Conservation (phyloP, 2,888 invertebrate species). For the Calliphora vomitoria region DNA sequence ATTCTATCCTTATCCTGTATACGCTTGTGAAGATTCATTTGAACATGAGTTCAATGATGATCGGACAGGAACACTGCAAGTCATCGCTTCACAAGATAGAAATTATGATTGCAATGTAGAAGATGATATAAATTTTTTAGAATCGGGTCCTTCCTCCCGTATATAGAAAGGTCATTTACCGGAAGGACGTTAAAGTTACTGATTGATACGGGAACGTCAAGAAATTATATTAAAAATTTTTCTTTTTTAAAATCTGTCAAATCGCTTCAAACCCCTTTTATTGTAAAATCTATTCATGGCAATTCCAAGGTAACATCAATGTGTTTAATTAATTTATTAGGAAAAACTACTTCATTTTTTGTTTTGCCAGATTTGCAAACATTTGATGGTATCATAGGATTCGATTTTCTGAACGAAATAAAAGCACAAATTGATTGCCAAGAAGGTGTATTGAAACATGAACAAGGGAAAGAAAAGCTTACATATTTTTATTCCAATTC, state of each 20-base stretch:
- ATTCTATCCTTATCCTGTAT: conserved; percentile 5
- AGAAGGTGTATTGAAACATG: conserved; percentile 44
- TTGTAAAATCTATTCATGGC: conserved; percentile 63
- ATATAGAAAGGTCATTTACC: conserved; percentile 47
- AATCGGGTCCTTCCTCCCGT: conserved; percentile 57
- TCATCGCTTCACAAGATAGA: background rate
- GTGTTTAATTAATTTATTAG: conserved; percentile 53
- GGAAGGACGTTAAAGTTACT: conserved; percentile 50
- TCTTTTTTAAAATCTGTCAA: conserved; percentile 39
- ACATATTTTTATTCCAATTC: background rate
- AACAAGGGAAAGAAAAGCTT: conserved; percentile 34
- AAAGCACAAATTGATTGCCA: conserved; percentile 60
- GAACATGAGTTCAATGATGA: conserved; percentile 22
- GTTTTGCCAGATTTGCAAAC: conserved; percentile 48
- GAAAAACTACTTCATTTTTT: conserved; percentile 53
- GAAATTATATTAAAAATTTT: conserved; percentile 41
- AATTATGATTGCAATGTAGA: conserved; percentile 9
- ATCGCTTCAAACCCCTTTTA: conserved; percentile 32
- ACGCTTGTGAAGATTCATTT: conserved; percentile 40
- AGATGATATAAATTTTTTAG: conserved; percentile 53
- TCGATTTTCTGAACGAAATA: conserved; percentile 62
- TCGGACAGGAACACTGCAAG: conserved; percentile 28
- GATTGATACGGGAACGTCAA: conserved; percentile 54
- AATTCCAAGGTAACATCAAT: conserved; percentile 22
- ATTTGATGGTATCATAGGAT: conserved; percentile 54